Evolutionary conservation across 2,888 invertebrate species (phyloP).

Genomic region (Himalopsyche kuldschensis): DNA sequence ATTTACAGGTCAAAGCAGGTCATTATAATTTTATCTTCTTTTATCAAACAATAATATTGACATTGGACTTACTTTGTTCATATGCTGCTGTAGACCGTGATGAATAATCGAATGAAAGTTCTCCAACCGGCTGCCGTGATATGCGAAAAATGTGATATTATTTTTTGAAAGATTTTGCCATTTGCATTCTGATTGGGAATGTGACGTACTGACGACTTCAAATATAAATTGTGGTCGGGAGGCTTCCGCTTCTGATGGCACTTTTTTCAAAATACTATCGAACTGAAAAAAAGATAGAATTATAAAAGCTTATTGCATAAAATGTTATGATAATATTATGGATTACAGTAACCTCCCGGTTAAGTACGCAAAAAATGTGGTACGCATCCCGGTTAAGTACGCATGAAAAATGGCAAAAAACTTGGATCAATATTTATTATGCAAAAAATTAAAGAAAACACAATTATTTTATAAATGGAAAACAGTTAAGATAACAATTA

Average conservation of each 20-base stretch:
- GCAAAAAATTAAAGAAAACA: no score
- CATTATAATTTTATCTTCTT: no score
- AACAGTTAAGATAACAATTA: no score
- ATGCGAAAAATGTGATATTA: constrained; percentile 67
- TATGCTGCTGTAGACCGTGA: constrained; percentile 74
- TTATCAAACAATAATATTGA: background rate
- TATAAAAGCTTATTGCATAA: background rate
- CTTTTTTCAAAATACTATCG: constrained; percentile 58
- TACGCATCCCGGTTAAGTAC: no score
- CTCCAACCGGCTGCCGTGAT: constrained; percentile 79
- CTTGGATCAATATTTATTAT: no score
- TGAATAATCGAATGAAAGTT: constrained; percentile 80
- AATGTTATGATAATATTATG: background rate
- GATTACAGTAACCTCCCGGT: no score
- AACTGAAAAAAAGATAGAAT: constrained; percentile 50
- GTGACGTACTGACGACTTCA: constrained; percentile 61
- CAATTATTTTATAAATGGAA: no score
- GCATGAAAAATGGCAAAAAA: no score
- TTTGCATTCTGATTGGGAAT: constrained; percentile 60
- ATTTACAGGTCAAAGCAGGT: background rate
- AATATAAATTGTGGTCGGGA: constrained; percentile 69
- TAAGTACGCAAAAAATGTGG: no score
- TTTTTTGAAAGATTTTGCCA: constrained; percentile 62
- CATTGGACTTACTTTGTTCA: constrained; percentile 59
- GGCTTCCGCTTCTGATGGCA: constrained; percentile 52